Conservation (phyloP, 2,888 invertebrate species). For the Herminia tarsipennalis region DNA sequence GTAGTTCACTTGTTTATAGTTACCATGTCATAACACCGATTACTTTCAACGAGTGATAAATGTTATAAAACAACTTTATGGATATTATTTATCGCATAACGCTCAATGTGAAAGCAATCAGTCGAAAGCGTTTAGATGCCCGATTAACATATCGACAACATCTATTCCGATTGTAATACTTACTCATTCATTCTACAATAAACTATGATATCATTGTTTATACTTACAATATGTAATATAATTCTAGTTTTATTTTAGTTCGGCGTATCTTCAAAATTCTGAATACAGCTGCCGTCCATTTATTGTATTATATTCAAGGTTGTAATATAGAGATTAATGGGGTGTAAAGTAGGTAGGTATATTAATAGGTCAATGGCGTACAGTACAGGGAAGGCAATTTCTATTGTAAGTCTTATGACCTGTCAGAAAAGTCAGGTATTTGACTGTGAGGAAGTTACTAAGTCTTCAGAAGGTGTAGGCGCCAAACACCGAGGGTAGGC, state of each 20-base stretch:
- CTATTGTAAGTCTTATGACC: no score
- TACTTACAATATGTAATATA: neutral
- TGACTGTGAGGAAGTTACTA: no score
- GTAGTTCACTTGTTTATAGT: no score
- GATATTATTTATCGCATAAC: constrained; percentile 17
- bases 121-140: neutral
- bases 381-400: no score
- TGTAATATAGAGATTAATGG: neutral
- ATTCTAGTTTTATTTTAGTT: constrained; percentile 10
- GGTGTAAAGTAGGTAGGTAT: neutral
- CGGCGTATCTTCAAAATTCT: neutral
- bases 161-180: constrained; percentile 15
- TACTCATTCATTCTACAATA: constrained; percentile 16
- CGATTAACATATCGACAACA: constrained; percentile 22
- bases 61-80: constrained; percentile 7
- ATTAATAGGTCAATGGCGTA: no score
- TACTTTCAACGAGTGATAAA: no score
- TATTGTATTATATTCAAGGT: neutral
- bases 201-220: constrained; percentile 35
- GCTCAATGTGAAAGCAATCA: constrained; percentile 5
- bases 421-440: no score
- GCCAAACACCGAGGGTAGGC: no score
- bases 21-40: no score
- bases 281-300: no score
- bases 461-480: no score